Base-by-base conservation (phyloP, 2,888 invertebrate genomes). In the Eurytoma californica region DNA sequence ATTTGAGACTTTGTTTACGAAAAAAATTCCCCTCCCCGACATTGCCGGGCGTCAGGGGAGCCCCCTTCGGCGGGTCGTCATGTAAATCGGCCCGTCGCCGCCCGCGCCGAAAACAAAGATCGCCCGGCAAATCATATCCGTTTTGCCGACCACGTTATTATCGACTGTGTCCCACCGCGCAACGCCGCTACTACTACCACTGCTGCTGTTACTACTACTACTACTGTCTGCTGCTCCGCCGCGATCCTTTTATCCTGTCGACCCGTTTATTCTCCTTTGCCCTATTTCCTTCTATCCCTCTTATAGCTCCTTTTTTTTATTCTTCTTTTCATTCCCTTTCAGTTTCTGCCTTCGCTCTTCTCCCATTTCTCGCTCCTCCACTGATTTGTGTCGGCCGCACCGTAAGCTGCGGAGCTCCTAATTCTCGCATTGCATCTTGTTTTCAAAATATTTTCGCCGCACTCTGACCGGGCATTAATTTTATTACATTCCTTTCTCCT, bases 1-100 rank as follows among this genome's bases (percentile, higher is more conserved):
- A 87, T 88, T 85, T 83, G 85, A 85, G 86, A 86, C 82, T 85
- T 84, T 84, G 83, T 84, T 84, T 82, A 82, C 82, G 77, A 83
- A 82, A 81, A 39, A 84, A 82, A 75, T 73, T 55, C 55, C 24
- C 39, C 53, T 30, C 67, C 72, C 51, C 47, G 47, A 28, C 47
- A 60, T n/a, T n/a, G 3, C 18, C 13, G 18, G n/a, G n/a, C 51
- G 4, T 30, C 61, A 3, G 9, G 5, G 13, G 24, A 14, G 7
- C 24, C 24, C 24, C 24, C 3, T 18, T 30, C n/a, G 70, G 30
- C 60, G 30, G 39, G 1, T 24, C 49, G 60, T 57, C 78, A 69
- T 79, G 79, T 79, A 79, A 79, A 79, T 79, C 24, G 24, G 24
- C 24, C 69, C 68, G 65, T 30, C 57, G 65, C 49, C 57, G 49